Evolutionary conservation across 2,888 invertebrate species (phyloP).

Genomic region (Drosophila melanosoma): DNA sequence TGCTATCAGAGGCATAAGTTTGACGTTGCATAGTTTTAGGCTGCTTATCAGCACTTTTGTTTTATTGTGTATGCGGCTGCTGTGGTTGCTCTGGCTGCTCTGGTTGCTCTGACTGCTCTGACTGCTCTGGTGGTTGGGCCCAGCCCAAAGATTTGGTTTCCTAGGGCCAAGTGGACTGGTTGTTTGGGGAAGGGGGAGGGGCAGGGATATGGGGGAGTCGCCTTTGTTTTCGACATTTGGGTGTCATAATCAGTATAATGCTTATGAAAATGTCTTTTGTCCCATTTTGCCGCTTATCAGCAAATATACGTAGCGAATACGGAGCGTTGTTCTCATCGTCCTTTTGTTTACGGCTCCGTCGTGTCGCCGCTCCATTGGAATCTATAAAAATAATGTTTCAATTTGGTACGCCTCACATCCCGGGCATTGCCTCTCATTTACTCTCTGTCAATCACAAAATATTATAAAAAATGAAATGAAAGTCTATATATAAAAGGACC

Average conservation of each 20-base stretch:
- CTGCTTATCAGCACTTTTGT: slow-evolving; percentile 76
- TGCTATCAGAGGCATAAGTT: slow-evolving; percentile 56
- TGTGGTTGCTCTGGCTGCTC: slow-evolving; percentile 3
- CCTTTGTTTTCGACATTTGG: slow-evolving; percentile 63
- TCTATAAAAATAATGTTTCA: slow-evolving; percentile 76
- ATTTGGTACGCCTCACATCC: slow-evolving; percentile 57
- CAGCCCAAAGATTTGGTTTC: not conserved
- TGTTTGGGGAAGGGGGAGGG: not conserved
- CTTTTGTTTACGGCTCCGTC: slow-evolving; percentile 43
- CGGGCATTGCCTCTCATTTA: slow-evolving; percentile 40
- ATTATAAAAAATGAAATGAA: slow-evolving; percentile 1
- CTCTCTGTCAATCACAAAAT: slow-evolving; percentile 61
- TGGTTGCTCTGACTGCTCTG: not conserved
- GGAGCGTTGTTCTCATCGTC: slow-evolving; percentile 15
- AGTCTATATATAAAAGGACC: not conserved
- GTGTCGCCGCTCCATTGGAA: slow-evolving; percentile 39
- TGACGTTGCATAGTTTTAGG: slow-evolving; percentile 71
- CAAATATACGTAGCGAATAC: slow-evolving; percentile 14
- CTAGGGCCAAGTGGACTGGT: not conserved
- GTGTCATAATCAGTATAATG: slow-evolving; percentile 83
- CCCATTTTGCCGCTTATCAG: slow-evolving; percentile 56
- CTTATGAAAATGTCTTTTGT: slow-evolving; percentile 81
- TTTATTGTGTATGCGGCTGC: slow-evolving; percentile 42
- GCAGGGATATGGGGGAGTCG: not conserved
- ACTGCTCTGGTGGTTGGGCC: slow-evolving; percentile 15